Evolutionary conservation across 2,113 vertebrate species (phyloP).

Genomic region (Mormyrus iriodes): DNA sequence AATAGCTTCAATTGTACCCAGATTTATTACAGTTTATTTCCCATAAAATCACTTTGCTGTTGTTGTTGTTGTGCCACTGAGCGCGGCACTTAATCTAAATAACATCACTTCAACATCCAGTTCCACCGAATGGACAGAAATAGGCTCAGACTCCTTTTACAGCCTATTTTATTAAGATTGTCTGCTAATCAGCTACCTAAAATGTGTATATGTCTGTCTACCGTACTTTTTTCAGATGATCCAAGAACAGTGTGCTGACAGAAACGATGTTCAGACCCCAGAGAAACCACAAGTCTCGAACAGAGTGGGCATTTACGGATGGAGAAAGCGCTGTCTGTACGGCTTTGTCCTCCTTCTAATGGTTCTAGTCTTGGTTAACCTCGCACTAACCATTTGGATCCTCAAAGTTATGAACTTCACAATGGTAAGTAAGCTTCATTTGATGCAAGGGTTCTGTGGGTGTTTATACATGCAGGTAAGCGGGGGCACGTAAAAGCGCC

Average conservation of each 20-base stretch:
- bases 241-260: conserved; percentile 91
- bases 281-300: conserved; percentile 85
- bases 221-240: conserved; percentile 74
- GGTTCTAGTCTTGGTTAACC: conserved; percentile 97
- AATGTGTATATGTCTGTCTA: neutral
- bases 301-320: conserved; percentile 98
- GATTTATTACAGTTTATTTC: neutral
- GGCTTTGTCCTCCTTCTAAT: conserved; percentile 97
- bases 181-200: neutral
- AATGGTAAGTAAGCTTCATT: conserved; percentile 75
- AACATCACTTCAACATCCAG: neutral
- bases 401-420: conserved; percentile 99
- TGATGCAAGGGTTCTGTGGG: neutral
- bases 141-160: neutral
- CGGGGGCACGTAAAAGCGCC: neutral
- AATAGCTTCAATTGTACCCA: neutral
- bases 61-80: neutral
- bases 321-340: conserved; percentile 98
- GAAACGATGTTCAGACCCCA: conserved; percentile 83
- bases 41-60: neutral
- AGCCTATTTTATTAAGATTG: neutral
- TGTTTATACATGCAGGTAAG: neutral
- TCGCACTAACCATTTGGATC: conserved; percentile 99
- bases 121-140: neutral
- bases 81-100: neutral